Evolutionary conservation across 2,888 invertebrate genomes (phyloP), one percentile per base, ranked within the genome.

Genomic region (Galerucella nymphaeae): DNA sequence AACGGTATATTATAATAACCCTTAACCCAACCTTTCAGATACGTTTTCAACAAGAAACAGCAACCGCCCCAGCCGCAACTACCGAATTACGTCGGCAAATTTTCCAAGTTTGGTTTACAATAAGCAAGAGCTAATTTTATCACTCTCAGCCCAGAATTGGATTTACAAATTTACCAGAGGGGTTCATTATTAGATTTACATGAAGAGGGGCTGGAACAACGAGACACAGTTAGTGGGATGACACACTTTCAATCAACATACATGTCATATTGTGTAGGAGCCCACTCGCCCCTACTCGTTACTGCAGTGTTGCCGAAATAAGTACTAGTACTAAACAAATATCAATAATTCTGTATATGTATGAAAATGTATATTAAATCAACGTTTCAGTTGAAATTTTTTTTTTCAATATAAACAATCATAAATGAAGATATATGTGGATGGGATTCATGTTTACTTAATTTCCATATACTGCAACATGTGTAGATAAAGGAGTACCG

Each of bases 101-200:
- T 87, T 87, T 86, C 86, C 85, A 84, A 87, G 87, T 87, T 87
- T 87, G 87, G 87, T 87, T 88, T 88, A 87, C 87, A 88, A 88
- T 88, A 87, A 87, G 87, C 86, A 85, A 84, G 84, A 83, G 84
- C 85, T 88, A 88, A 87, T 88, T 87, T 85, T 85, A 87, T 87
- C 87, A 87, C 85, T 84, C 84, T 83, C 84, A 83, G 85, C 82
- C 82, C 81, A 82, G 85, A 87, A 88, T 88, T 87, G 85, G 87
- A 88, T 88, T 87, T 86, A 84, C 85, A 84, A 86, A 85, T 86
- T 86, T 85, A 85, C 84, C 85, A 84, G 85, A 84, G 85, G 85
- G 84, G 85, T 83, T 82, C 83, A 80, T 87, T 86, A 86, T 86
- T 86, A 85, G 86, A 87, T 87, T 87, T 86, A 85, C 86, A 86